Evolutionary conservation across 2,113 vertebrate species (phyloP).

Genomic region (Hyperopisus bebe): DNA sequence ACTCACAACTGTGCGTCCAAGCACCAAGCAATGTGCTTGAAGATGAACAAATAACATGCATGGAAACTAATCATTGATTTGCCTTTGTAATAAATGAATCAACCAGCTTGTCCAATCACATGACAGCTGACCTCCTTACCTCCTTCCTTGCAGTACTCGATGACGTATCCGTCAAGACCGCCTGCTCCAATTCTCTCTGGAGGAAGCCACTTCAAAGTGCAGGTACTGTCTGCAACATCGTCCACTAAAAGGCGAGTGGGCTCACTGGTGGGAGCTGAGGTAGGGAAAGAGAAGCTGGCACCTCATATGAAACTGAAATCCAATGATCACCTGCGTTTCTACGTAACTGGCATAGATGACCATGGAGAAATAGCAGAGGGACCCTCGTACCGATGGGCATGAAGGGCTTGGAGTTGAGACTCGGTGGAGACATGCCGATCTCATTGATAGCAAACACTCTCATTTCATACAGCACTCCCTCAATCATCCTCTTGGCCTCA

Average conservation of each 20-base stretch:
- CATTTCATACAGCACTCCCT: constrained; percentile 83
- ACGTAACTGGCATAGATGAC: not conserved
- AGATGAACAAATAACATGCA: not conserved
- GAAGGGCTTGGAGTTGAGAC: constrained; percentile 65
- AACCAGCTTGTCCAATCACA: not conserved
- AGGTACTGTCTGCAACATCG: constrained; percentile 75
- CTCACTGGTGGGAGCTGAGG: constrained; percentile 75
- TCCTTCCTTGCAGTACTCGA: constrained; percentile 83
- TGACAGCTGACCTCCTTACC: constrained; percentile 51
- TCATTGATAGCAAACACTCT: constrained; percentile 77
- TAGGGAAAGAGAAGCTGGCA: constrained; percentile 1
- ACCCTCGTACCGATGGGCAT: constrained; percentile 62
- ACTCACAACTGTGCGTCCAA: not conserved
- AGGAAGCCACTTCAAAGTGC: constrained; percentile 77
- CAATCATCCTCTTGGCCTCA: constrained; percentile 85
- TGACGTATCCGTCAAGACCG: constrained; percentile 78
- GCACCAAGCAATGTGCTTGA: not conserved
- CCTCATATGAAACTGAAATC: not conserved
- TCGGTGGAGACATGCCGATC: constrained; percentile 77
- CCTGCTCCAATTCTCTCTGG: constrained; percentile 77
- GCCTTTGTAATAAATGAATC: not conserved
- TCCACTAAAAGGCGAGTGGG: constrained; percentile 69
- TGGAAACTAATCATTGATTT: not conserved
- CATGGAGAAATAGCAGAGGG: not conserved
- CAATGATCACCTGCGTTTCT: not conserved